Percentiles rank a stretch among this genome's conserved stretches.
These are phyloP conservation scores for Labeo calbasu DNA, from an alignment of 2,797 vertebrate genomes.

Conservation along the genomic window DNA sequence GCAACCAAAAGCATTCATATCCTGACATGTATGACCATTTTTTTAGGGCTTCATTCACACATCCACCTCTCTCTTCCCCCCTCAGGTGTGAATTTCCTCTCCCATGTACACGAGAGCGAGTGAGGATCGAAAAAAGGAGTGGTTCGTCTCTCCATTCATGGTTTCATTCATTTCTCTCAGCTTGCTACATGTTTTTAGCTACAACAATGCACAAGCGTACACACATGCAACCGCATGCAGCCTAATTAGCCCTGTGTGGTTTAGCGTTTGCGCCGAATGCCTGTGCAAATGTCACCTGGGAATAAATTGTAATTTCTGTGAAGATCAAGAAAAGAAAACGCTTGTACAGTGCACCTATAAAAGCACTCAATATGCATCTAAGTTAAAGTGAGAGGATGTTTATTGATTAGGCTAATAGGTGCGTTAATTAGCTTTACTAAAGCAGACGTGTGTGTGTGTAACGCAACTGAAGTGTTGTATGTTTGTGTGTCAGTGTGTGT, in stretches of 20 bases:
- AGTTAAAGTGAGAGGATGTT: constrained; percentile 17
- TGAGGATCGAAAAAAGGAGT: constrained; percentile 52
- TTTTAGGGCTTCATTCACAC: constrained; percentile 45
- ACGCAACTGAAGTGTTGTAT: not conserved
- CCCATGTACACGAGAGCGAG: constrained; percentile 18
- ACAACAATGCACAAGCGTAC: constrained; percentile 57
- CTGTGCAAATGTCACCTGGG: constrained; percentile 51
- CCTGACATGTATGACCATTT: constrained; percentile 28
- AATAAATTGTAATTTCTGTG: constrained; percentile 36
- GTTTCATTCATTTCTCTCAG: constrained; percentile 69
- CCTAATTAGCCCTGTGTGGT: constrained; percentile 54
- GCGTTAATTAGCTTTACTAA: not conserved
- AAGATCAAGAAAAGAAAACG: constrained; percentile 5
- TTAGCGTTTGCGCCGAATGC: constrained; percentile 47
- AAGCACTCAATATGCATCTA: not conserved
- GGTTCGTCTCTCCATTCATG: constrained; percentile 69
- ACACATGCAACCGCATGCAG: constrained; percentile 44
- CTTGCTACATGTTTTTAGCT: constrained; percentile 71
- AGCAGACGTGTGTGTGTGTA: constrained; percentile 31
- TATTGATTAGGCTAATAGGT: constrained; percentile 15
- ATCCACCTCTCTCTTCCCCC: not conserved
- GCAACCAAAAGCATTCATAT: constrained; percentile 16
- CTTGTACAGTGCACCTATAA: not conserved
- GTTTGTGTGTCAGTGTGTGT: constrained; percentile 16
- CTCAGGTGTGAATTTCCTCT: constrained; percentile 42